Conservation (phyloP, 2,888 invertebrate genomes). For the Drosophila kanekoi region DNA sequence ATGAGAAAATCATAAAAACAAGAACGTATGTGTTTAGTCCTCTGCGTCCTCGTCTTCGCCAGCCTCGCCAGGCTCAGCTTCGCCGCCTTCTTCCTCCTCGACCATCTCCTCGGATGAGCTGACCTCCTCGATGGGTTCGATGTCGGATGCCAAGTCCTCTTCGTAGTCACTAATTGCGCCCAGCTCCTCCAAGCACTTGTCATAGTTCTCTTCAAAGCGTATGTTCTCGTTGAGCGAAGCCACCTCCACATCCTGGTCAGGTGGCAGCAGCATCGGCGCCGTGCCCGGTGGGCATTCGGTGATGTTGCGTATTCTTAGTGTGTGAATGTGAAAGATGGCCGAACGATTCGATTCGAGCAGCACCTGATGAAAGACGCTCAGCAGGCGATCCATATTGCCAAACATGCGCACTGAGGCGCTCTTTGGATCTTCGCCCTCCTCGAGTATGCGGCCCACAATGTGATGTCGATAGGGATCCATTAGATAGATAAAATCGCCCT, state of each 20-base stretch:
- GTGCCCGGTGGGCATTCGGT: conserved; percentile 69
- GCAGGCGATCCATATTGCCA: conserved; percentile 71
- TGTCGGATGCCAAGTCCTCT: conserved; percentile 76
- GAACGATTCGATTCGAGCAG: conserved; percentile 80
- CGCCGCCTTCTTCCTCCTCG: conserved; percentile 71
- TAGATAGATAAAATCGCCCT: conserved; percentile 78
- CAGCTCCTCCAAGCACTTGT: conserved; percentile 71
- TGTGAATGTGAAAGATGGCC: conserved; percentile 76
- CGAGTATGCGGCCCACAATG: conserved; percentile 68
- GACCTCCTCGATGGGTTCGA: conserved; percentile 67
- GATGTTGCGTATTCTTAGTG: conserved; percentile 63
- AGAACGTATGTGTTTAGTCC: conserved; percentile 18
- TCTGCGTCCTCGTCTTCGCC: conserved; percentile 54
- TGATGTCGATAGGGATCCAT: conserved; percentile 83
- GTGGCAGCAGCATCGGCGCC: conserved; percentile 60
- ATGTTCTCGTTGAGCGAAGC: conserved; percentile 78
- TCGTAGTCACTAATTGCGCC: conserved; percentile 78
- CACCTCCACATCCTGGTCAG: conserved; percentile 66
- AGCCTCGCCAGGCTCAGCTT: conserved; percentile 50
- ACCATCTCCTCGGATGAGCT: conserved; percentile 74
- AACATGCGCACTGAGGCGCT: conserved; percentile 82
- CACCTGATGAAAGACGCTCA: conserved; percentile 80
- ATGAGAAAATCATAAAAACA: background rate
- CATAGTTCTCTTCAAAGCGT: conserved; percentile 76
- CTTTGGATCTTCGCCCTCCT: conserved; percentile 68